phyloP scores from a whole-genome alignment of 2,113 vertebrate species.

The Indri indri region DNA sequence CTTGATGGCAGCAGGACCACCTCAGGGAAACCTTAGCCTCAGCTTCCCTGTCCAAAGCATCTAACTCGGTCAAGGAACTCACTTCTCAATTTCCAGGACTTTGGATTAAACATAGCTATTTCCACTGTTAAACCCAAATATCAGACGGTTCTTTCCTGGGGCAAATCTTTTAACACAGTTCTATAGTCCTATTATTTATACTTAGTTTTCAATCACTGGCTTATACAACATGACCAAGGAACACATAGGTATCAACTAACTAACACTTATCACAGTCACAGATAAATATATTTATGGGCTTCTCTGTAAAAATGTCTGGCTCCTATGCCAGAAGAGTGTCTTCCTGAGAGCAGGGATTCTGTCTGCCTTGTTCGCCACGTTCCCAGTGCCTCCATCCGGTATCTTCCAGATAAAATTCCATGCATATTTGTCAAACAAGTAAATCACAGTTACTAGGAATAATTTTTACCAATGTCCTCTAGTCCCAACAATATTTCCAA shows the following conservation, averaged over 20 bases:
- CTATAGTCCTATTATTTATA: neutral
- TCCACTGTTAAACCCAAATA: neutral
- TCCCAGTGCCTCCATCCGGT: neutral
- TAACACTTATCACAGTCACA: neutral
- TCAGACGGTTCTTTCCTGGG: neutral
- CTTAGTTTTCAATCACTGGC: neutral
- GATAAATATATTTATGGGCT: neutral
- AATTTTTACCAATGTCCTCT: neutral
- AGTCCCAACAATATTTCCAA: neutral
- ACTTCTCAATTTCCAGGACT: too few species aligned
- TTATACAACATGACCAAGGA: neutral
- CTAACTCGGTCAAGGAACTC: neutral
- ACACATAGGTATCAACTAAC: neutral
- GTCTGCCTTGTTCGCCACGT: neutral
- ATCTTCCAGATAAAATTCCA: neutral
- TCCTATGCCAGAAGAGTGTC: neutral
- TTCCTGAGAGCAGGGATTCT: neutral
- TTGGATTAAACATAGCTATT: neutral
- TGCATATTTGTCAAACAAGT: neutral
- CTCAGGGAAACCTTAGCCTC: neutral
- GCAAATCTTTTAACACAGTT: neutral
- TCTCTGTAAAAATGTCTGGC: neutral
- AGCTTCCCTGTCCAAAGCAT: too few species aligned
- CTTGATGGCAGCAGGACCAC: neutral
- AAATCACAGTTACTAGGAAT: neutral